A percentile compares a stretch with the other conserved stretches of the same genome.
These are phyloP conservation scores for Lithosia quadra DNA, from an alignment of 2,888 invertebrate species.

Conservation along the genomic window DNA sequence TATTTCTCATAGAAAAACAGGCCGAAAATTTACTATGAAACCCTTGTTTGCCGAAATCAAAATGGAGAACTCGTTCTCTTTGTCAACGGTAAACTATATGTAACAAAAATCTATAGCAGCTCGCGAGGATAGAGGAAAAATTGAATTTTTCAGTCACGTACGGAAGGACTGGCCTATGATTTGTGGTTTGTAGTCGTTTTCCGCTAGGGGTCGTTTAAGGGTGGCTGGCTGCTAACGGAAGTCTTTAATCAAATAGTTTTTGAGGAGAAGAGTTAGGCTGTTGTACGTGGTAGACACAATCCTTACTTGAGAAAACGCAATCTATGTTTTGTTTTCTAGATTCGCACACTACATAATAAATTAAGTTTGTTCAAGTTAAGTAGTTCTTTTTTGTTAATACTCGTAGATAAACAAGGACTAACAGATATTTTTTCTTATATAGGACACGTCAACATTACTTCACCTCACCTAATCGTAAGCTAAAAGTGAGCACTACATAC, in stretches of 20 bases:
- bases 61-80: slow-evolving; percentile 25
- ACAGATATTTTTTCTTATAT: too few species aligned
- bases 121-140: slow-evolving; percentile 29
- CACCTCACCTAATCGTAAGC: too few species aligned
- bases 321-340: background rate
- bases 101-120: slow-evolving; percentile 20
- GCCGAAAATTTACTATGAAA: slow-evolving; percentile 27
- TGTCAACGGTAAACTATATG: slow-evolving; percentile 25
- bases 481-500: too few species aligned
- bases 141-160: slow-evolving; percentile 45
- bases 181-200: slow-evolving; percentile 40
- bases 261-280: background rate
- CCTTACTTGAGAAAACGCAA: background rate
- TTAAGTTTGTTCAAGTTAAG: too few species aligned
- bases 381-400: too few species aligned
- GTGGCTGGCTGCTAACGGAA: slow-evolving; percentile 13
- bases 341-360: too few species aligned
- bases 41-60: slow-evolving; percentile 38
- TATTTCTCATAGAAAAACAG: slow-evolving; percentile 10
- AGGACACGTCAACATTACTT: too few species aligned
- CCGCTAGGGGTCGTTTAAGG: slow-evolving; percentile 22
- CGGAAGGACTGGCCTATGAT: slow-evolving; percentile 27
- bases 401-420: too few species aligned
- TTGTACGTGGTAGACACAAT: background rate
- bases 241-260: slow-evolving; percentile 27